These are phyloP conservation scores for Bufo bufo DNA, from an alignment of 2,113 vertebrate genomes.

Conservation along the genomic window DNA sequence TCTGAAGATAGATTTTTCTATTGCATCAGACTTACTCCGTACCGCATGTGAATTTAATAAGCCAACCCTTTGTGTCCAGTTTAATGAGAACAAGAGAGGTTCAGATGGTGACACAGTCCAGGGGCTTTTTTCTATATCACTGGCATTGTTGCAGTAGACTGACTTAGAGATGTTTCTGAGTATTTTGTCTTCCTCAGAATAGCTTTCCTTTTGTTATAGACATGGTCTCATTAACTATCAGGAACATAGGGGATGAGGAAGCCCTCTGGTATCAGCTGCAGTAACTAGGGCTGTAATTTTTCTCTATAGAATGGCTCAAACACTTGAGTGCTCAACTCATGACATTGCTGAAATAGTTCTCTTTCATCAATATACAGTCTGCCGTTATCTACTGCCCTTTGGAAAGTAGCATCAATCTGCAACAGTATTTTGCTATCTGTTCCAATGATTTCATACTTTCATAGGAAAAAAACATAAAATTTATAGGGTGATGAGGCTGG, in stretches of 20 bases:
- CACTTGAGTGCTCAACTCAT: conserved; percentile 10
- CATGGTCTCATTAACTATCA: conserved; percentile 22
- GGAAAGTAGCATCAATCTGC: not conserved
- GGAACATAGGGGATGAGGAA: not conserved
- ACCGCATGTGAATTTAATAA: not conserved
- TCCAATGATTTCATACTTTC: not conserved
- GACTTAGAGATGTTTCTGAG: conserved; percentile 1
- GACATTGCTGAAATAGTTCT: conserved; percentile 34
- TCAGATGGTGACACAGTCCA: not conserved
- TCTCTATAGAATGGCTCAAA: conserved; percentile 10
- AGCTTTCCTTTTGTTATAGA: conserved; percentile 16
- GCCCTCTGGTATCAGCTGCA: conserved; percentile 43
- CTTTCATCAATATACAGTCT: conserved; percentile 9
- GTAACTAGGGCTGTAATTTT: conserved; percentile 29
- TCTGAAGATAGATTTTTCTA: not conserved
- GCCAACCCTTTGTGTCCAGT: not conserved
- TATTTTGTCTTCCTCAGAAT: not conserved
- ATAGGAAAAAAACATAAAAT: not conserved
- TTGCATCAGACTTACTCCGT: not conserved
- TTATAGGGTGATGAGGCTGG: not conserved
- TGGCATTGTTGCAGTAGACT: conserved; percentile 4
- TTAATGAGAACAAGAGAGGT: not conserved
- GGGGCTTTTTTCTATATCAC: conserved; percentile 3
- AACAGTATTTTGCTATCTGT: not conserved
- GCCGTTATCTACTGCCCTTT: not conserved